These are phyloP conservation scores for Planococcus citri DNA, from an alignment of 1,140 invertebrate genomes.

Conservation along the genomic window DNA sequence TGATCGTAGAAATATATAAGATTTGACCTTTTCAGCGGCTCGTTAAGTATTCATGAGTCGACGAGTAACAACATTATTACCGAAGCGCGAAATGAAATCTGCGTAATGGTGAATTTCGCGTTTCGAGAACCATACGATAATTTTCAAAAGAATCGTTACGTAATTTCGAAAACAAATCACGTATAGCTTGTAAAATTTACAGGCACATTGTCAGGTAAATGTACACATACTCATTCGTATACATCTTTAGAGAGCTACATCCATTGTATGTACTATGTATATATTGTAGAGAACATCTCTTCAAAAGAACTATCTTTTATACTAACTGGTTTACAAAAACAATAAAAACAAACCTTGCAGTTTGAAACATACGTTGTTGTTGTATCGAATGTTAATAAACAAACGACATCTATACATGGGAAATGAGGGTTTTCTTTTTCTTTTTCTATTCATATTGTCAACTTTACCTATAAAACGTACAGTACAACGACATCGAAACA, in stretches of 20 bases:
- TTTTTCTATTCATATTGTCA: neutral
- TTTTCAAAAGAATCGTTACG: neutral
- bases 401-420: neutral
- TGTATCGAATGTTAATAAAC: slow-evolving; percentile 3
- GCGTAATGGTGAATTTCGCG: neutral
- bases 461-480: too few species aligned
- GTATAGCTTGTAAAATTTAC: neutral
- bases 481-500: too few species aligned
- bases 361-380: neutral
- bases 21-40: neutral
- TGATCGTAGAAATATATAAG: neutral
- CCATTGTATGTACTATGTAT: too few species aligned
- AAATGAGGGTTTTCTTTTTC: neutral
- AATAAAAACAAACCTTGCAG: neutral
- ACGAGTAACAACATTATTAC: neutral
- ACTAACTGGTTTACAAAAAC: neutral
- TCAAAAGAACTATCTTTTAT: neutral
- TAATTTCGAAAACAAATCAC: neutral
- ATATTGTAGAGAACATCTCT: neutral
- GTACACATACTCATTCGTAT: neutral
- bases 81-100: neutral
- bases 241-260: too few species aligned
- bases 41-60: neutral
- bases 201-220: slow-evolving; percentile 2
- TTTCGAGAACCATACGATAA: neutral